Evolutionary conservation across 2,888 invertebrate genomes (phyloP).

Genomic region (Spilarctia lutea): DNA sequence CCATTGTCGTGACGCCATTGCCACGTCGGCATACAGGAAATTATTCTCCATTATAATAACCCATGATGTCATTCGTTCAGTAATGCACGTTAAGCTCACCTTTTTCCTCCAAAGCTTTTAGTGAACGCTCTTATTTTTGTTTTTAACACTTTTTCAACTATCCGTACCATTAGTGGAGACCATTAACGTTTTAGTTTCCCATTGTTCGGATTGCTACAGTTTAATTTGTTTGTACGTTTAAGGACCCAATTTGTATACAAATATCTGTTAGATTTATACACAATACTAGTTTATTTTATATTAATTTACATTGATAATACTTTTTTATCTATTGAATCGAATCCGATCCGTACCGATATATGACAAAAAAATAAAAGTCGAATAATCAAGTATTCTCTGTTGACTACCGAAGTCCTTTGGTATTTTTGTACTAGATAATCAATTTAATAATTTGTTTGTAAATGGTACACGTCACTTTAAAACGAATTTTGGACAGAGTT

Average conservation of each 20-base stretch:
- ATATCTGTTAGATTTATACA: neutral
- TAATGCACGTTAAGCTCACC: conserved; percentile 61
- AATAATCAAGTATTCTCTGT: no score
- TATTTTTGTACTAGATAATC: no score
- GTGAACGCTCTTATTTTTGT: conserved; percentile 52
- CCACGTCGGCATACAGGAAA: conserved; percentile 68
- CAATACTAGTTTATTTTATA: neutral
- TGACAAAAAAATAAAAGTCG: neutral
- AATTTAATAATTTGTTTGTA: no score
- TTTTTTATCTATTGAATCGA: neutral
- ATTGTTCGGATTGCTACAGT: conserved; percentile 42
- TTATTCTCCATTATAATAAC: conserved; percentile 72
- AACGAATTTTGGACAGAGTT: no score
- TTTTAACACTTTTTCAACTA: conserved; percentile 58
- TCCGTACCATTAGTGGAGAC: conserved; percentile 54
- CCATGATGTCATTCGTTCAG: conserved; percentile 62
- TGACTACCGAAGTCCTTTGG: no score
- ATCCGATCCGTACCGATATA: neutral
- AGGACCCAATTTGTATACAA: conserved; percentile 15
- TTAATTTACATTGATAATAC: neutral
- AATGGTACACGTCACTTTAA: no score
- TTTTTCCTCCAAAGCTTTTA: conserved; percentile 62
- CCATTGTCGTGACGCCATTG: conserved; percentile 64
- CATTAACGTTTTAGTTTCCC: conserved; percentile 54
- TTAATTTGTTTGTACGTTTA: conserved; percentile 32